Percentiles rank a stretch among this genome's conserved stretches.
Conservation (phyloP, 2,888 invertebrate species). For the Campoplex capitator region DNA sequence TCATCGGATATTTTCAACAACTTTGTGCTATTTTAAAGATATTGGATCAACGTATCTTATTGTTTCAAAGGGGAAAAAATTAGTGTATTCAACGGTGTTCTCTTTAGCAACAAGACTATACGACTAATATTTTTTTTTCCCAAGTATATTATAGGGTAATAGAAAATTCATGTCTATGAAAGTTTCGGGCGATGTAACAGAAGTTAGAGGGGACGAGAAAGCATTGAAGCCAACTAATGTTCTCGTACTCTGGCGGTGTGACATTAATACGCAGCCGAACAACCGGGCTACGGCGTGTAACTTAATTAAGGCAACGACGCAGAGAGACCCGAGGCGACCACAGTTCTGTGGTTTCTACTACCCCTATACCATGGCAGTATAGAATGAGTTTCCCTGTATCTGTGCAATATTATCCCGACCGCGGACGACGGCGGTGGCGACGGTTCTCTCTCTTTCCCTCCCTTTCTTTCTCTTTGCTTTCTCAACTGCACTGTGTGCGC, state of each 20-base stretch:
- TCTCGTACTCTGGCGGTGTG: conserved; percentile 78
- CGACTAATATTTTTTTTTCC: not conserved
- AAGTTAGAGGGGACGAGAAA: conserved; percentile 48
- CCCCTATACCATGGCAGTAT: conserved; percentile 47
- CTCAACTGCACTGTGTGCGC: conserved; percentile 76
- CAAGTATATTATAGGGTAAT: conserved; percentile 24
- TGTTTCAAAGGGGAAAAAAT: not conserved
- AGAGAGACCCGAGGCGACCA: conserved; percentile 78
- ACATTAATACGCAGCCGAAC: conserved; percentile 80
- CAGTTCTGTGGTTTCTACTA: conserved; percentile 81
- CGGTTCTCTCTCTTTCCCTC: conserved; percentile 47
- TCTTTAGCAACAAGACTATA: not conserved
- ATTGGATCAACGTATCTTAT: not conserved
- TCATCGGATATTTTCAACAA: not conserved
- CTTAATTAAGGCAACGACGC: conserved; percentile 85
- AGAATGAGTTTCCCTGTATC: conserved; percentile 78
- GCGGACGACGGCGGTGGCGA: conserved; percentile 70
- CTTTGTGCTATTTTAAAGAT: not conserved
- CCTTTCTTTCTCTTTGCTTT: conserved; percentile 52
- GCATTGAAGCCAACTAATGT: conserved; percentile 83
- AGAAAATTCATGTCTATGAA: conserved; percentile 60
- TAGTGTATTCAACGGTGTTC: not conserved
- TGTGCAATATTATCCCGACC: conserved; percentile 83
- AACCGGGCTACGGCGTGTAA: conserved; percentile 80
- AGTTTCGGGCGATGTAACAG: conserved; percentile 55